These are phyloP conservation scores for Andrena camellia DNA, from an alignment of 2,888 invertebrate genomes.

Conservation along the genomic window DNA sequence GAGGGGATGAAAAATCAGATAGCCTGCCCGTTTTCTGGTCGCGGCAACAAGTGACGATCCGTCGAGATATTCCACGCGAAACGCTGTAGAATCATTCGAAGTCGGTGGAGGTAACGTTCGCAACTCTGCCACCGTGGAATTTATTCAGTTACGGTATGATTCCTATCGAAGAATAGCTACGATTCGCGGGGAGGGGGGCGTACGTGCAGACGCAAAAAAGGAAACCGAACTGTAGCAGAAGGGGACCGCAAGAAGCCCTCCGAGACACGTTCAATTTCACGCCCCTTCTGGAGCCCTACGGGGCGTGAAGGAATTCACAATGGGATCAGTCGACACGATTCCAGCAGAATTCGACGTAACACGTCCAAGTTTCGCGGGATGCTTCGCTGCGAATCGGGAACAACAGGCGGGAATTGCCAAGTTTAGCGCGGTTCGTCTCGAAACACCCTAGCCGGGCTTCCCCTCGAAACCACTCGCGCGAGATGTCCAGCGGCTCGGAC, in stretches of 20 bases:
- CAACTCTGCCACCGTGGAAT: background rate
- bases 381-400: background rate
- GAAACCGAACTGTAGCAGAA: background rate
- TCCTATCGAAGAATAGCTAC: background rate
- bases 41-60: conserved; percentile 2
- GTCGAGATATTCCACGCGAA: too few species aligned
- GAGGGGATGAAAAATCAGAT: background rate
- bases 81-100: too few species aligned
- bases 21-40: background rate
- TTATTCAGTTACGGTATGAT: background rate
- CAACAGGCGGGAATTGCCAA: too few species aligned
- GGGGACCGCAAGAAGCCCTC: background rate
- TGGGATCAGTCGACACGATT: conserved; percentile 33
- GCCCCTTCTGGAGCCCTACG: conserved; percentile 7
- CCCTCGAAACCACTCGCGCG: too few species aligned
- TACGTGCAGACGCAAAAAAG: conserved; percentile 33
- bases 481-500: background rate
- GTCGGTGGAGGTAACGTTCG: too few species aligned
- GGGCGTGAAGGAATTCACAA: conserved; percentile 14
- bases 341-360: conserved; percentile 1
- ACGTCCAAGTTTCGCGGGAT: background rate
- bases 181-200: background rate
- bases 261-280: conserved; percentile 43
- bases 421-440: background rate
- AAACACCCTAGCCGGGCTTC: too few species aligned